A percentile compares a stretch with the other conserved stretches of the same genome.
Evolutionary conservation across 2,888 invertebrate genomes (phyloP).

Genomic region (Apamea sordens): DNA sequence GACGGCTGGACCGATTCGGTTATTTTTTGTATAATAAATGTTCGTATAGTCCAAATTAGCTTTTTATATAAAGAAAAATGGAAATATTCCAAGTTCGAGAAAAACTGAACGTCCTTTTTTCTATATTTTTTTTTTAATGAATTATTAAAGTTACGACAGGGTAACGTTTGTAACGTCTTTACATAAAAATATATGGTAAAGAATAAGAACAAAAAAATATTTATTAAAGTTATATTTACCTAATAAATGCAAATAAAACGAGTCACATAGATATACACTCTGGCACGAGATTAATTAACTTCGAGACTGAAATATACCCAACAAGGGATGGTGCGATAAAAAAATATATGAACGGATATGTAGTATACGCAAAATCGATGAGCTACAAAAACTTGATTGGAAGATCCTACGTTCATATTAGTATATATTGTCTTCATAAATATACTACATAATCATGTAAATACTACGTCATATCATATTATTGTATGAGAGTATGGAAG

Average conservation of each 20-base stretch:
- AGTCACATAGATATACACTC: not conserved
- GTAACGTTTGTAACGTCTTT: not conserved
- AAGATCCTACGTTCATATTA: no score
- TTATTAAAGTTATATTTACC: conserved; percentile 14
- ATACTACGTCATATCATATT: conserved; percentile 25
- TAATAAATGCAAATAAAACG: conserved; percentile 29
- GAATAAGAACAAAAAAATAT: conserved; percentile 3
- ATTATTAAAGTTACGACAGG: not conserved
- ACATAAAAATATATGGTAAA: not conserved
- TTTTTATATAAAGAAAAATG: not conserved
- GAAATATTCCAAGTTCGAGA: not conserved
- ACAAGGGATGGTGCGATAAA: not conserved
- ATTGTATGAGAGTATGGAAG: conserved; percentile 38
- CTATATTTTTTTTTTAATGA: not conserved
- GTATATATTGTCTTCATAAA: not conserved
- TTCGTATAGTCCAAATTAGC: not conserved
- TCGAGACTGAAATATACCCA: conserved; percentile 11
- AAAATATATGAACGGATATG: no score
- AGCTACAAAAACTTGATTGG: not conserved
- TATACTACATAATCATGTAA: not conserved
- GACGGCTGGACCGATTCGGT: not conserved
- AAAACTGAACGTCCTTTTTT: not conserved
- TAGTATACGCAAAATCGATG: not conserved
- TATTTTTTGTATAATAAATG: not conserved
- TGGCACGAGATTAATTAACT: conserved; percentile 14